A percentile compares a stretch with the other conserved stretches of the same genome.
phyloP scores from a whole-genome alignment of 2,113 vertebrate species.

The Zingel zingel region DNA sequence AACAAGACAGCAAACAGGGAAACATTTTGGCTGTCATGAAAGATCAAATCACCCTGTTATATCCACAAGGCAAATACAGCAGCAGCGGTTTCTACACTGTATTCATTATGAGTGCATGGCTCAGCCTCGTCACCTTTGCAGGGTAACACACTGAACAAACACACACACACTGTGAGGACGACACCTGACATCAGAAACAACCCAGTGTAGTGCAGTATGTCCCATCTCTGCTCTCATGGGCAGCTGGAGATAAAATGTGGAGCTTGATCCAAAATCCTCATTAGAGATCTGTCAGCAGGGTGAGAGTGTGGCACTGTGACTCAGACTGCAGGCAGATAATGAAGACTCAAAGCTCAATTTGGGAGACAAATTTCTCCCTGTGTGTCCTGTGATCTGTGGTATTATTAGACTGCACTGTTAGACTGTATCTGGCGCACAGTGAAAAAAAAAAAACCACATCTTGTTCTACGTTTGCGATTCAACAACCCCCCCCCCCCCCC shows the following conservation, averaged over 20 bases:
- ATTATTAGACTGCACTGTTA: slow-evolving; percentile 39
- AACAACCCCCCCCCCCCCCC: background rate
- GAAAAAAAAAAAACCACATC: slow-evolving; percentile 20
- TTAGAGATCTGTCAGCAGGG: slow-evolving; percentile 62
- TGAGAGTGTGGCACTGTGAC: slow-evolving; percentile 51
- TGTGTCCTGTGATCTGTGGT: slow-evolving; percentile 45
- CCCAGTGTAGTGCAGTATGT: slow-evolving; percentile 12
- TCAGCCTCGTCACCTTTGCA: background rate
- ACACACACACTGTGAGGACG: background rate
- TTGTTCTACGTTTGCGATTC: background rate
- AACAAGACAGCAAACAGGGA: slow-evolving; percentile 33
- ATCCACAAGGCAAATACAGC: slow-evolving; percentile 28
- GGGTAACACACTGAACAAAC: slow-evolving; percentile 1
- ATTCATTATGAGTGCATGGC: slow-evolving; percentile 1
- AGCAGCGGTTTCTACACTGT: background rate
- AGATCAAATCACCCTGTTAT: slow-evolving; percentile 42
- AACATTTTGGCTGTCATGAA: slow-evolving; percentile 24
- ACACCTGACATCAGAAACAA: slow-evolving; percentile 28
- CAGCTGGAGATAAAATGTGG: slow-evolving; percentile 53
- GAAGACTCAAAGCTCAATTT: slow-evolving; percentile 62
- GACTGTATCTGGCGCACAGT: background rate
- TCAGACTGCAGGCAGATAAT: slow-evolving; percentile 62
- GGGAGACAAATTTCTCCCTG: slow-evolving; percentile 52
- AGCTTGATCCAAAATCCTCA: slow-evolving; percentile 57
- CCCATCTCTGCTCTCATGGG: slow-evolving; percentile 26